phyloP scores from a whole-genome alignment of 2,888 invertebrate species.

The Microctonus hyperodae region DNA sequence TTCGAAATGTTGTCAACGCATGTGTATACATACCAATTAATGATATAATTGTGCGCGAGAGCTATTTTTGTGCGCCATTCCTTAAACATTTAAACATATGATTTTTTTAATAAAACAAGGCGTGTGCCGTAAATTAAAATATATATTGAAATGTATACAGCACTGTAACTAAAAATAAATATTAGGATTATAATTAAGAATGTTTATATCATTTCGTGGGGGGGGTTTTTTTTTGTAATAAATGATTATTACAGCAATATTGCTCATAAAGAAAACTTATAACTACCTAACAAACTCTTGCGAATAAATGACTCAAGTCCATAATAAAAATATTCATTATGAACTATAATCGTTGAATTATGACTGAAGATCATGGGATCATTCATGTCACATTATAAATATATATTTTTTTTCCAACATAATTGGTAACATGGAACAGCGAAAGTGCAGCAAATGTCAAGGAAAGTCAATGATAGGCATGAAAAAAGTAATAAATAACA shows the following conservation, averaged over 20 bases:
- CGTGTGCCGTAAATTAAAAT: background rate
- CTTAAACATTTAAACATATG: background rate
- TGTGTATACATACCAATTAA: constrained; percentile 7
- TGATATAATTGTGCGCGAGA: background rate
- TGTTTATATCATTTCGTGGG: background rate
- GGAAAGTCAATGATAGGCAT: background rate
- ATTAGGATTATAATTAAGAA: constrained; percentile 12
- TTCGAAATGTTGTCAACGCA: background rate
- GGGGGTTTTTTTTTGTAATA: background rate
- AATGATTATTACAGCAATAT: no score
- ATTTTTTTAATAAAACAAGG: constrained; percentile 11
- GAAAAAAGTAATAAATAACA: background rate
- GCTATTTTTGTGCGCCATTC: constrained; percentile 13
- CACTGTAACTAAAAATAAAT: constrained; percentile 18
- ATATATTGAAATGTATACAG: constrained; percentile 20
- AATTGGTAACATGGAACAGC: background rate
- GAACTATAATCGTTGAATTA: no score
- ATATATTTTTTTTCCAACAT: background rate
- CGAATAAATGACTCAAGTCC: background rate
- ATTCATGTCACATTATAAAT: background rate
- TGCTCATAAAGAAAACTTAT: background rate
- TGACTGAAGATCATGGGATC: background rate
- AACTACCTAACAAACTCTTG: background rate
- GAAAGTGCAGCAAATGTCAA: background rate
- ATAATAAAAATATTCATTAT: background rate